Evolutionary conservation across 2,888 invertebrate genomes (phyloP).

Genomic region (Meiosimyza decipiens): DNA sequence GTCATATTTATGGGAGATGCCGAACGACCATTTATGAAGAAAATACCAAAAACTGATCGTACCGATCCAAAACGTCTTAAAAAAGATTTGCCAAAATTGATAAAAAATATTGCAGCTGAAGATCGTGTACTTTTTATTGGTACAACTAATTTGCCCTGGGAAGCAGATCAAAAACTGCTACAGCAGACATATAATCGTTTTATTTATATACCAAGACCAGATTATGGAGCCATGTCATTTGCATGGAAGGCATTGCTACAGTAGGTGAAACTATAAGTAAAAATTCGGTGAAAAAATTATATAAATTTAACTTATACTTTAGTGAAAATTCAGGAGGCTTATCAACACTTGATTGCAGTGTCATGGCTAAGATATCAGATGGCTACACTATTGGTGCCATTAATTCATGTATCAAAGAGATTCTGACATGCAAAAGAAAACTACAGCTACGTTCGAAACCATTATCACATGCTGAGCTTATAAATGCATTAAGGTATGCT

Average conservation of each 20-base stretch:
- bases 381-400: slow-evolving; percentile 85
- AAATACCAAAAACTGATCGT: slow-evolving; percentile 88
- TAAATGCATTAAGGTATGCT: slow-evolving; percentile 76
- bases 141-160: slow-evolving; percentile 86
- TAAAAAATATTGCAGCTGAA: slow-evolving; percentile 88
- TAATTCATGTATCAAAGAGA: slow-evolving; percentile 66
- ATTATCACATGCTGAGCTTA: slow-evolving; percentile 82
- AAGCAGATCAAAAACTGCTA: slow-evolving; percentile 88
- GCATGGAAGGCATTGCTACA: slow-evolving; percentile 80
- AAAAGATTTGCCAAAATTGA: slow-evolving; percentile 90
- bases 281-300: neutral
- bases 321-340: slow-evolving; percentile 77
- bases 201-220: slow-evolving; percentile 86
- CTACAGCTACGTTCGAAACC: slow-evolving; percentile 81
- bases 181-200: slow-evolving; percentile 89
- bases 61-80: slow-evolving; percentile 94
- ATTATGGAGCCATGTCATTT: slow-evolving; percentile 84
- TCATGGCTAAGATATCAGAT: slow-evolving; percentile 89
- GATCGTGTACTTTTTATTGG: slow-evolving; percentile 88
- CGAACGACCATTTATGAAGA: slow-evolving; percentile 90
- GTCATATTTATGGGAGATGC: slow-evolving; percentile 88
- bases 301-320: neutral
- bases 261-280: slow-evolving; percentile 48
- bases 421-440: slow-evolving; percentile 84
- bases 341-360: slow-evolving; percentile 81